A percentile compares a stretch with the other conserved stretches of the same genome.
Conservation (phyloP, 2,113 vertebrate genomes). For the Tauraco erythrolophus region DNA sequence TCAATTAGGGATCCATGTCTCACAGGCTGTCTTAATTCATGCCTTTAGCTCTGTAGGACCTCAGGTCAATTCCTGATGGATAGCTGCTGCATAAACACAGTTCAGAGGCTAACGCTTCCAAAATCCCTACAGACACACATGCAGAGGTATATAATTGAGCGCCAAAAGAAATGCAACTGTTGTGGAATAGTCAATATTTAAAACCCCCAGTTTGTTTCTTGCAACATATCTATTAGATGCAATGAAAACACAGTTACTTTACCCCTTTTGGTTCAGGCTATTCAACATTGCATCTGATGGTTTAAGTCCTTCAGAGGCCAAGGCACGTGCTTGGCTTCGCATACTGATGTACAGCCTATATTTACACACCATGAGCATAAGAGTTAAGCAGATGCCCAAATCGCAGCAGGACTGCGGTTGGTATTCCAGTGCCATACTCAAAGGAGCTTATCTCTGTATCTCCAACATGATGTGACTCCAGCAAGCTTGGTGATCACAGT, state of each 20-base stretch:
- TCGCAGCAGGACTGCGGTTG: neutral
- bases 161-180: neutral
- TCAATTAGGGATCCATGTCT: neutral
- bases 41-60: neutral
- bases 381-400: neutral
- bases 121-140: neutral
- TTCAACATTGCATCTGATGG: neutral
- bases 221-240: neutral
- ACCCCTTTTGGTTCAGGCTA: neutral
- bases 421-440: neutral
- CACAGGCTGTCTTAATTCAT: neutral
- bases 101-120: neutral
- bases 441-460: neutral
- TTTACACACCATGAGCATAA: accelerated
- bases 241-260: neutral
- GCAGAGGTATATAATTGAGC: neutral
- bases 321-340: neutral
- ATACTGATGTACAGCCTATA: accelerated
- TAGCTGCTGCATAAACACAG: neutral
- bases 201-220: neutral
- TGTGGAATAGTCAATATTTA: neutral
- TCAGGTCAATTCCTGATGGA: neutral
- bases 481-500: accelerated
- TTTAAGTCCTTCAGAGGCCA: neutral
- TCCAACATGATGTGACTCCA: neutral